Conservation (phyloP, 2,888 invertebrate genomes). For the Theretra japonica region DNA sequence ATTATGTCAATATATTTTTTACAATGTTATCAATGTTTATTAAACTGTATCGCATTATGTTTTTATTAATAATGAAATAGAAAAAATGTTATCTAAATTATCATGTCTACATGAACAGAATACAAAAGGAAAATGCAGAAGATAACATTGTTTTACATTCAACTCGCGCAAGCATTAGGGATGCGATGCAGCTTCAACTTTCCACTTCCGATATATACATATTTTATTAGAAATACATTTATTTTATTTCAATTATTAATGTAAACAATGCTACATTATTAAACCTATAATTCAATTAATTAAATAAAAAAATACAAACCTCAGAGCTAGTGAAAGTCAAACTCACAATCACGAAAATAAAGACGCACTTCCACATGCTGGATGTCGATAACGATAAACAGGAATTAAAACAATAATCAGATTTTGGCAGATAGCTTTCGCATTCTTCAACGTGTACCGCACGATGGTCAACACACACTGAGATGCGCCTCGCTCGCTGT, state of each 20-base stretch:
- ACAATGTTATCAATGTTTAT: too few relatives aligned
- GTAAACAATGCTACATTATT: neutral
- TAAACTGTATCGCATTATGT: too few relatives aligned
- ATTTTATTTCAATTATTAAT: neutral
- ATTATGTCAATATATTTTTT: too few relatives aligned
- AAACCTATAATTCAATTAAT: slow-evolving; percentile 21
- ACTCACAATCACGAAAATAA: slow-evolving; percentile 67
- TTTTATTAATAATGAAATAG: too few relatives aligned
- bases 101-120: neutral
- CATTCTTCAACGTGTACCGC: slow-evolving; percentile 71
- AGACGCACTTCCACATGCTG: slow-evolving; percentile 75
- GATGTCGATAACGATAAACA: slow-evolving; percentile 48
- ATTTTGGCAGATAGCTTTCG: slow-evolving; percentile 67
- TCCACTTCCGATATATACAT: slow-evolving; percentile 7
- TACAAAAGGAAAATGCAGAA: neutral
- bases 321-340: slow-evolving; percentile 69
- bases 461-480: slow-evolving; percentile 71
- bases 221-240: neutral
- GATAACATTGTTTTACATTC: slow-evolving; percentile 5
- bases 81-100: neutral
- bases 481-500: slow-evolving; percentile 57
- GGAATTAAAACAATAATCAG: slow-evolving; percentile 55
- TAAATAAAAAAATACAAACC: slow-evolving; percentile 61
- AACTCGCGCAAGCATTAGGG: slow-evolving; percentile 1
- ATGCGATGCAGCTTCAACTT: slow-evolving; percentile 13